Evolutionary conservation across 1,140 invertebrate genomes (phyloP).

Genomic region (Macrotrachela quadricornifera): DNA sequence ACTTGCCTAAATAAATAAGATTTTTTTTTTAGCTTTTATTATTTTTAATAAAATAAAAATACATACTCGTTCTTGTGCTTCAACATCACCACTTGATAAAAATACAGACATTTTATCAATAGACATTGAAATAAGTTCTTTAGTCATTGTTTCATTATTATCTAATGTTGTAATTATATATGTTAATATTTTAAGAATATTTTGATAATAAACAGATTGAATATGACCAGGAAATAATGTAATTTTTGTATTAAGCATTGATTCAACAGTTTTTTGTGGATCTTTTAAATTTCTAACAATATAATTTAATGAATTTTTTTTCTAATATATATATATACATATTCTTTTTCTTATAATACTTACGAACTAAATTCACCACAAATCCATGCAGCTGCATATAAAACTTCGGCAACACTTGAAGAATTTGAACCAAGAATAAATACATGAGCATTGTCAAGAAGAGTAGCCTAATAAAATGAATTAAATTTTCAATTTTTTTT

Average conservation of each 20-base stretch:
- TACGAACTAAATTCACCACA: constrained; percentile 66
- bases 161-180: constrained; percentile 22
- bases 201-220: constrained; percentile 31
- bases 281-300: constrained; percentile 41
- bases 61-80: constrained; percentile 74
- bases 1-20: too few species aligned
- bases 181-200: constrained; percentile 80
- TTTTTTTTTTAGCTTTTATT: too few species aligned
- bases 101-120: constrained; percentile 33
- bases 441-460: constrained; percentile 5
- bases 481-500: too few species aligned
- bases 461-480: constrained; percentile 10
- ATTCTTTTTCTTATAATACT: too few species aligned
- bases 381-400: constrained; percentile 85
- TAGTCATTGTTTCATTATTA: constrained; percentile 28
- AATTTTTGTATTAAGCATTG: constrained; percentile 73
- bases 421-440: constrained; percentile 15
- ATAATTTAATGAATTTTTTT: too few species aligned
- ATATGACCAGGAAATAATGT: constrained; percentile 49
- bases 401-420: constrained; percentile 42
- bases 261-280: too few species aligned
- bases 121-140: too few species aligned
- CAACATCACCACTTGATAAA: constrained; percentile 61
- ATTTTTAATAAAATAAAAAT: constrained; percentile 38
- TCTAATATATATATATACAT: too few species aligned